Conservation (phyloP, 1,140 invertebrate genomes). For the Heliconius eleuchia region DNA sequence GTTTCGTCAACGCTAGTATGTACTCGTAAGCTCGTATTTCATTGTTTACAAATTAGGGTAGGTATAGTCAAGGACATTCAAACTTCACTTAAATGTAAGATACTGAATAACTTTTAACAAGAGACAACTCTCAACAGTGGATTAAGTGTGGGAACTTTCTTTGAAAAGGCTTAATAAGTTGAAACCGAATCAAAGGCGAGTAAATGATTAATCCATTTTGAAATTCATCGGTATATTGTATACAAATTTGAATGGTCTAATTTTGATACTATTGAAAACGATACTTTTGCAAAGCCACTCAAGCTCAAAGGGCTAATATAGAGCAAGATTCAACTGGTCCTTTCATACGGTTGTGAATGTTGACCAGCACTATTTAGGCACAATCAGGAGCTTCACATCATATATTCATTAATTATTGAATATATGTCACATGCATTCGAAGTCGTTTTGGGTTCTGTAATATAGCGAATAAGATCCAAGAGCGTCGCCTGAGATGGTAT, state of each 20-base stretch:
- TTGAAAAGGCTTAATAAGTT: neutral
- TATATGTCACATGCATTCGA: neutral
- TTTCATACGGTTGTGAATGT: too few relatives aligned
- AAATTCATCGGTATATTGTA: neutral
- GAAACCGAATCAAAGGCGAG: neutral
- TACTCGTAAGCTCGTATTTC: neutral
- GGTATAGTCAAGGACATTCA: neutral
- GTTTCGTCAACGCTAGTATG: too few relatives aligned
- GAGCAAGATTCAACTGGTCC: too few relatives aligned
- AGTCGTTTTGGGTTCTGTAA: neutral
- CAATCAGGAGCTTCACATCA: too few relatives aligned
- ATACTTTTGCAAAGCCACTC: too few relatives aligned
- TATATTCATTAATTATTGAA: neutral
- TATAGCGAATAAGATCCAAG: neutral
- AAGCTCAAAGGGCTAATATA: too few relatives aligned
- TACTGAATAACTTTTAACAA: neutral
- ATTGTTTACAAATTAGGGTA: slow-evolving; percentile 2
- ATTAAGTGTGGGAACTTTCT: neutral
- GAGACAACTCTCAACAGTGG: neutral
- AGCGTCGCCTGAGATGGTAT: neutral
- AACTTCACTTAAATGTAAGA: neutral
- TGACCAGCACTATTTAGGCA: too few relatives aligned
- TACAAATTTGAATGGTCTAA: neutral
- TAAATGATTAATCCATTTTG: neutral
- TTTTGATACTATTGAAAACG: neutral